phyloP scores from a whole-genome alignment of 64 coral and sea anemone species.

The Porites australiensis region DNA sequence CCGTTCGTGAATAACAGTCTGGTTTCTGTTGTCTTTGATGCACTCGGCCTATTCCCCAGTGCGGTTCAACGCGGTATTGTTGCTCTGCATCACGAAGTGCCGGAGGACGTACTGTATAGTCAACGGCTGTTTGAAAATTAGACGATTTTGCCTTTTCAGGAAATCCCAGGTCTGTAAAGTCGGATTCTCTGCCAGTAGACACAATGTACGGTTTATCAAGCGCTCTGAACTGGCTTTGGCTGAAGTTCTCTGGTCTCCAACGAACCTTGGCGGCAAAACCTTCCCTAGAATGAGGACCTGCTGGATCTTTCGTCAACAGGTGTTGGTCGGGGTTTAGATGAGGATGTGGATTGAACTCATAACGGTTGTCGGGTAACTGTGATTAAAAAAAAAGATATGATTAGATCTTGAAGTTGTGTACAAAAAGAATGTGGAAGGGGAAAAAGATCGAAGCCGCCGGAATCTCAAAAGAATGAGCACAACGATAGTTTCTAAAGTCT shows the following conservation, averaged over 20 bases:
- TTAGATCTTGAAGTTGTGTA: neutral
- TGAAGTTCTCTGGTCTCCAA: neutral
- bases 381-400: neutral
- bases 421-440: no score
- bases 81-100: neutral
- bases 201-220: neutral
- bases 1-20: neutral
- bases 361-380: neutral
- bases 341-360: neutral
- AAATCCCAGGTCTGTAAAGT: neutral
- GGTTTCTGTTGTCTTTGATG: neutral
- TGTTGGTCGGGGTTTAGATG: neutral
- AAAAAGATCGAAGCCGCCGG: no score
- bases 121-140: neutral
- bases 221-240: neutral
- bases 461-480: no score
- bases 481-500: no score
- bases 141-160: neutral
- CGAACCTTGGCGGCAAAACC: neutral
- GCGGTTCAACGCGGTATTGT: neutral
- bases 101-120: neutral
- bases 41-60: neutral
- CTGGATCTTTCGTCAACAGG: neutral
- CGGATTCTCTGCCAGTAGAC: neutral
- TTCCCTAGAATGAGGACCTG: neutral